Evolutionary conservation across 2,888 invertebrate genomes (phyloP), one percentile per base, ranked within the genome.

Genomic region (Podabrus alpinus): DNA sequence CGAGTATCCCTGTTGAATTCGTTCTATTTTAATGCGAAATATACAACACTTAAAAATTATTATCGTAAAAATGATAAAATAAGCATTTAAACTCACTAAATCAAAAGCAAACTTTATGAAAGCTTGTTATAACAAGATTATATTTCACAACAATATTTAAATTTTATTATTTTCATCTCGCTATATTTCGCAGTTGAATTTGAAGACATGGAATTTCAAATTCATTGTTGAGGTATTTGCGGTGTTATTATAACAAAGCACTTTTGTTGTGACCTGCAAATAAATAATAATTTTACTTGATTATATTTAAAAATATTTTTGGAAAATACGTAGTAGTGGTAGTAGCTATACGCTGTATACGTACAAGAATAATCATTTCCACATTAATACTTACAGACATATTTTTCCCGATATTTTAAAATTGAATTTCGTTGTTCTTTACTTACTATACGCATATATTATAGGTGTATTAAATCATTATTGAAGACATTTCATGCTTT

Each of bases 151-250:
- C 45, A 45, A 45, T 45, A 45, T 66, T 21, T 66, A 66, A 21
- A 21, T 66, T 66, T 29, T 29, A 25, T 29, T 45, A 21, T 67
- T 15, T 29, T 11, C 29, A 15, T 66, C 66, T 66, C 24, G 66
- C 24, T 67, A 16, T 67, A 16, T 67, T 24, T 24, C n/a, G 10
- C 24, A 16, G 25, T 19, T 68, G 59, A 17, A 67, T 67, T 17
- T 67, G 13, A 25, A 21, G 24, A 13, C 25, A 13, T 19, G 17
- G 68, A 59, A 68, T 59, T 68, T 68, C 68, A 59, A 16, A 68
- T 68, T 67, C 19, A 45, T 68, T 68, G 17, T 19, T 9, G 15
- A 68, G 19, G 68, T 68, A 68, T 68, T 59, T 16, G 67, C 67
- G 67, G 15, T 19, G 15, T 10, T n/a, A 66, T 21, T 66, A 15